Base-by-base conservation (phyloP, 1,140 invertebrate genomes). In the Lutraria rhynchaena region DNA sequence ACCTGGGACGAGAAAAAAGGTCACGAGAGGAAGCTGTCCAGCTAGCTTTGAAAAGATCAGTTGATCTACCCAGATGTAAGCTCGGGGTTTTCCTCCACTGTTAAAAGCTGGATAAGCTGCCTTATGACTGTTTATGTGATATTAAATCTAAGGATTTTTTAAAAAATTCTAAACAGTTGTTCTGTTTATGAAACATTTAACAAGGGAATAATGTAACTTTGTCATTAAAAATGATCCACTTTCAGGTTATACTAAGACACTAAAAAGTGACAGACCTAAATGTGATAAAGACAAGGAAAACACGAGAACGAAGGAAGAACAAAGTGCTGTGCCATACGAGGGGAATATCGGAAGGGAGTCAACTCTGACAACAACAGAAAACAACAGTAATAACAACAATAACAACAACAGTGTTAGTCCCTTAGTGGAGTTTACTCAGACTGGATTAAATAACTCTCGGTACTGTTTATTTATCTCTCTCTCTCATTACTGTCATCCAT, bases 391-490 rank as follows among this genome's bases (percentile, higher is more conserved):
- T 65, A 63, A 17, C 67, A 67, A n/a, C 19, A 51, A 29, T 33
- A 51, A 27, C 15, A 35, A 57, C 22, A 41, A 41, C 15, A n/a
- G 53, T 33, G 65, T 27, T 22, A 75, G 80, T 15, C 83, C 86
- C 24, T 82, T 80, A 57, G 87, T 88, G 37, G 87, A 88, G 70
- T 88, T 87, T 60, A 88, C 83, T 61, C 80, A 73, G 11, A 83
- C 84, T 11, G 60, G 74, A n/a, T 51, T 58, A 51, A 81, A 51
- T 55, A 86, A 84, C 53, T 86, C 87, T 22, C 84, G 84, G 87
- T 87, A 51, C 35, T 2, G 35, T 37, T 11, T n/a, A 17, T 60
- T 22, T 31, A 24, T 17, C 3, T 60, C 19, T 31, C 19, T 1
- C 3, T 60, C n/a, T 31, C 17, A 19, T 19, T 49, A 19, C 44